phyloP scores from a whole-genome alignment of 1,140 invertebrate species.

The Carposina sasakii region DNA sequence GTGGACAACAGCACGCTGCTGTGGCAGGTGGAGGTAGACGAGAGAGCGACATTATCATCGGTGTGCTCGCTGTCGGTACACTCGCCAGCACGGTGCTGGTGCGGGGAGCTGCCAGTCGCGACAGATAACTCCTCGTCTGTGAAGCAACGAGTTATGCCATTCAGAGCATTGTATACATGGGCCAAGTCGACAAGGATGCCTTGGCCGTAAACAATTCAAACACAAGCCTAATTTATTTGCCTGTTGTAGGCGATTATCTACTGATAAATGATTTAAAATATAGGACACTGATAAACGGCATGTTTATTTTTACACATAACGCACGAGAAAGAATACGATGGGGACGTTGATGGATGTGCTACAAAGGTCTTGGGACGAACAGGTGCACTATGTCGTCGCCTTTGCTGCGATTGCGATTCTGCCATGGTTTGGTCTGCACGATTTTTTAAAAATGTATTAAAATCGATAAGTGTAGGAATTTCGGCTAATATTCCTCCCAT shows the following conservation, averaged over 20 bases:
- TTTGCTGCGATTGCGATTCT: conserved; percentile 5
- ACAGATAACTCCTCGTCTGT: neutral
- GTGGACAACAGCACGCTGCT: neutral
- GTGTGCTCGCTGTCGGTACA: too few relatives aligned
- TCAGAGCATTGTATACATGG: neutral
- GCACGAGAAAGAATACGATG: neutral
- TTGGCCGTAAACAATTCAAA: neutral
- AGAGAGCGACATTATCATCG: neutral
- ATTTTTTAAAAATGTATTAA: conserved; percentile 7
- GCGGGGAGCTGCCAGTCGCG: neutral
- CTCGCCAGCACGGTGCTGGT: neutral
- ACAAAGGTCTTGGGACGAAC: conserved; percentile 7
- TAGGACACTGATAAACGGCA: conserved; percentile 1
- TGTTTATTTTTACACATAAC: neutral
- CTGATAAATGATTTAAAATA: neutral
- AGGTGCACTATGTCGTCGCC: conserved; percentile 7
- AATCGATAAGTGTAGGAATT: neutral
- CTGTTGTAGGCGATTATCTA: neutral
- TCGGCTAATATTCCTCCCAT: conserved; percentile 6
- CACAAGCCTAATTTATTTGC: neutral
- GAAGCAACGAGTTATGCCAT: neutral
- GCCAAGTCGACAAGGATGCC: neutral
- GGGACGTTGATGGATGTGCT: neutral
- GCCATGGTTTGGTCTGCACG: conserved; percentile 5
- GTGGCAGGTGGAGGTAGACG: neutral